phyloP scores from a whole-genome alignment of 2,797 vertebrate species.

The Euphonia xanthogaster region DNA sequence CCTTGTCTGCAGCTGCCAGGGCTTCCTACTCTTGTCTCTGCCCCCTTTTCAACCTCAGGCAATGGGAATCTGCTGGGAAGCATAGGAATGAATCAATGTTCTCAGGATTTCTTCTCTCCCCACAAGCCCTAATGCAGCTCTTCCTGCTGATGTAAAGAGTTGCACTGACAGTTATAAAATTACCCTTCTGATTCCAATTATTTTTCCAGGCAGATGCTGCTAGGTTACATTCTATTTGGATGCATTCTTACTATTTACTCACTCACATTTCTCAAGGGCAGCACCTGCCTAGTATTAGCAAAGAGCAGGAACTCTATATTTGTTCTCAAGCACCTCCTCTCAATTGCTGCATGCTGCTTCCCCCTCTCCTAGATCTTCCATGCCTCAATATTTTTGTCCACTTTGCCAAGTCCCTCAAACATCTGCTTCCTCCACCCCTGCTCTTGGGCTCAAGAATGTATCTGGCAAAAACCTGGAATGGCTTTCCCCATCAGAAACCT shows the following conservation, averaged over 20 bases:
- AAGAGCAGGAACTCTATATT: neutral
- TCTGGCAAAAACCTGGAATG: neutral
- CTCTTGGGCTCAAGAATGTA: constrained; percentile 1
- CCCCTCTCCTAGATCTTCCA: neutral
- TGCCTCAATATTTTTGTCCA: constrained; percentile 19
- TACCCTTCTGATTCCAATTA: neutral
- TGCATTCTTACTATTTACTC: neutral
- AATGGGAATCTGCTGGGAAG: neutral
- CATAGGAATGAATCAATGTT: neutral
- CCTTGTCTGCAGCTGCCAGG: neutral
- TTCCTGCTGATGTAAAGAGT: neutral
- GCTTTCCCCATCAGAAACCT: neutral
- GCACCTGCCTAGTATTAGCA: neutral
- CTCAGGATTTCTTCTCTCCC: neutral
- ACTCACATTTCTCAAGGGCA: neutral
- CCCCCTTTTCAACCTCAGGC: neutral
- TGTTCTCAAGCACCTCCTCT: neutral
- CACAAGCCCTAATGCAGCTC: neutral
- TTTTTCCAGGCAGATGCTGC: neutral
- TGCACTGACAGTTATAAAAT: neutral
- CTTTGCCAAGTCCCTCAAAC: constrained; percentile 44
- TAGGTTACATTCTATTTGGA: neutral
- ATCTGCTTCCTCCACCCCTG: constrained; percentile 30
- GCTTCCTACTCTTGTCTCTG: neutral
- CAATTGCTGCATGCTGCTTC: neutral